Evolutionary conservation across 2,888 invertebrate species (phyloP).

Genomic region (Celastrina argiolus): DNA sequence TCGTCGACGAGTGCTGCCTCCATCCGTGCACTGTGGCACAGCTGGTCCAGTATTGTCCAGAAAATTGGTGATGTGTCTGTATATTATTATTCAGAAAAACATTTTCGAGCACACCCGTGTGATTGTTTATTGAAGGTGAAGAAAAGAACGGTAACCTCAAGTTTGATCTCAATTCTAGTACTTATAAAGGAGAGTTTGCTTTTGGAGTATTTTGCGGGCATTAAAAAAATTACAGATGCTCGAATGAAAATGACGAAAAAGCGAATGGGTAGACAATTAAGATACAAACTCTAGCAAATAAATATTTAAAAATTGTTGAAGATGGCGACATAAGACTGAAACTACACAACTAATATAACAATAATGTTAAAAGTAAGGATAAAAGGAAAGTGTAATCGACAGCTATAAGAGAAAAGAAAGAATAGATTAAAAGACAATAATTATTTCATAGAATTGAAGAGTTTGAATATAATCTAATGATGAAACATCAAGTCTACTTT

Average conservation of each 20-base stretch:
- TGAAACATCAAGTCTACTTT: not conserved
- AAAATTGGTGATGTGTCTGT: conserved; percentile 51
- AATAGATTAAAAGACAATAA: not conserved
- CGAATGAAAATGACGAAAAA: not conserved
- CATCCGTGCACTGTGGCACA: conserved; percentile 54
- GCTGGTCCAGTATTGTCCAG: conserved; percentile 61
- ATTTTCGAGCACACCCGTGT: conserved; percentile 3
- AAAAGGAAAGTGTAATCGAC: not conserved
- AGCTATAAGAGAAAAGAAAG: not conserved
- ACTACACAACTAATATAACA: not conserved
- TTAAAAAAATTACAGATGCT: not conserved
- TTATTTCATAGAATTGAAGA: too few species aligned
- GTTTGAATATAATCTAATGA: not conserved
- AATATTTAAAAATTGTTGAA: not conserved
- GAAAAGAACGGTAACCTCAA: conserved; percentile 27
- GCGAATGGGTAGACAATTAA: not conserved
- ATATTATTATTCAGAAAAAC: not conserved
- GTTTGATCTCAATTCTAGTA: conserved; percentile 33
- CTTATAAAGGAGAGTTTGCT: conserved; percentile 17
- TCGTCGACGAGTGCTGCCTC: conserved; percentile 57
- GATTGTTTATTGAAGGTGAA: not conserved
- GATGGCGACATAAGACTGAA: conserved; percentile 4
- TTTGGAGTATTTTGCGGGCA: not conserved
- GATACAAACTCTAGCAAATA: not conserved
- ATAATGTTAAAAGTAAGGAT: not conserved